phyloP scores from a whole-genome alignment of 2,888 invertebrate genomes.

The Aporophyla lueneburgensis region DNA sequence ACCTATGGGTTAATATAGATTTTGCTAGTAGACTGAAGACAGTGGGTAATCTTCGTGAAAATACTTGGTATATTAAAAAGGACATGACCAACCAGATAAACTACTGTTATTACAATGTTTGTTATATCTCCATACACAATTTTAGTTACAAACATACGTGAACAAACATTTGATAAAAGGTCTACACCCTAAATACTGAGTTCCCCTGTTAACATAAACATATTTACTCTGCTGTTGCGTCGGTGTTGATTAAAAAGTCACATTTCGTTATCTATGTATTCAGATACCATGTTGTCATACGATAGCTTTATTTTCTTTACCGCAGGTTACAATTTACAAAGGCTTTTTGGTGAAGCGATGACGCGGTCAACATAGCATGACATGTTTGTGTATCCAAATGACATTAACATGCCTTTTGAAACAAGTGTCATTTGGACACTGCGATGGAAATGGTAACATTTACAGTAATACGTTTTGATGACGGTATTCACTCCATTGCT shows the following conservation, averaged over 20 bases:
- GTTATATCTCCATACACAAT: background rate
- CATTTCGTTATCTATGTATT: constrained; percentile 29
- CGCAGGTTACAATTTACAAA: constrained; percentile 7
- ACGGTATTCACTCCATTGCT: background rate
- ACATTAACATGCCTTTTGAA: background rate
- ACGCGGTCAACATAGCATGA: constrained; percentile 33
- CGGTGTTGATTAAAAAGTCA: constrained; percentile 1
- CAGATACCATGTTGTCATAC: constrained; percentile 16
- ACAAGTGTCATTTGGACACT: background rate
- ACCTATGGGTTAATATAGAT: background rate
- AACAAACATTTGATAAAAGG: constrained; percentile 23
- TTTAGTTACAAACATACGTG: constrained; percentile 11
- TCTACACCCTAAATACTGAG: constrained; percentile 14
- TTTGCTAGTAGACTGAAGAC: background rate
- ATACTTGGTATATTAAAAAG: no score
- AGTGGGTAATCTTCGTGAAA: background rate
- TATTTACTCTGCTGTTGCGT: constrained; percentile 13
- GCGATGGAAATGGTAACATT: background rate
- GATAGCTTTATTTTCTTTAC: constrained; percentile 27
- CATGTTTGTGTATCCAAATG: constrained; percentile 31
- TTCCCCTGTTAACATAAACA: constrained; percentile 20
- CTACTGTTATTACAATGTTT: background rate
- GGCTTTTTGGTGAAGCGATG: constrained; percentile 1
- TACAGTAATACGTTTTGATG: background rate
- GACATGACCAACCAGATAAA: background rate